These are phyloP conservation scores for Anthopleura sola DNA, from an alignment of 64 coral and sea anemone species.

Conservation along the genomic window DNA sequence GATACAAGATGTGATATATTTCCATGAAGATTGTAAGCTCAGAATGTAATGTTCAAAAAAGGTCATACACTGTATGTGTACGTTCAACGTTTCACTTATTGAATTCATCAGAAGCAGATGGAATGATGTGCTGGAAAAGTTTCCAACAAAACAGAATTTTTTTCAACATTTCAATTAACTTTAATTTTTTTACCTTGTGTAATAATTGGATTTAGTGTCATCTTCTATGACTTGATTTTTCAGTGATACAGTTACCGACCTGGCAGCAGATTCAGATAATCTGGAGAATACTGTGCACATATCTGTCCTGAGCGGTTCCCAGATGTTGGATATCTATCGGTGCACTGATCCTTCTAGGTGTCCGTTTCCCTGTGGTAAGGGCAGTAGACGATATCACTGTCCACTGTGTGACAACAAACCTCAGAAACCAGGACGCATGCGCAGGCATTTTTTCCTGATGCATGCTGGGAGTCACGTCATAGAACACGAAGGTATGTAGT, in stretches of 20 bases:
- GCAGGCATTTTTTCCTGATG: slow-evolving; percentile 81
- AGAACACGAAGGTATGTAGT: slow-evolving; percentile 56
- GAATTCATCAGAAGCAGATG: too few species aligned
- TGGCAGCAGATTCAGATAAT: slow-evolving; percentile 13
- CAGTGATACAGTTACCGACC: slow-evolving; percentile 16
- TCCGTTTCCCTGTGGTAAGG: slow-evolving; percentile 65
- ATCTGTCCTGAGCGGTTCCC: slow-evolving; percentile 45
- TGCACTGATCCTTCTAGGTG: slow-evolving; percentile 54
- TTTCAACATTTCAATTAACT: not conserved
- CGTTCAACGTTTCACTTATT: too few species aligned
- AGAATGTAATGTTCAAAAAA: too few species aligned
- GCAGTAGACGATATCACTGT: slow-evolving; percentile 85
- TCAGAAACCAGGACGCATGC: slow-evolving; percentile 95
- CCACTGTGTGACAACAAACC: slow-evolving; percentile 88
- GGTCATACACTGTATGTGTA: too few species aligned
- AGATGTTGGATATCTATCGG: slow-evolving; percentile 72
- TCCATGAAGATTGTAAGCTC: too few species aligned
- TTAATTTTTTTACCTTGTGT: not conserved
- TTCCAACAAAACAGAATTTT: too few species aligned
- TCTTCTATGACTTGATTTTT: not conserved
- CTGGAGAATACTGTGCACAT: slow-evolving; percentile 51
- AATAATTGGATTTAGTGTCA: not conserved
- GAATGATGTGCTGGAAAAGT: too few species aligned
- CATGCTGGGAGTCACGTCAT: slow-evolving; percentile 80
- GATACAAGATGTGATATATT: too few species aligned